Conservation (phyloP, 2,888 invertebrate species). For the Euclidia mi region DNA sequence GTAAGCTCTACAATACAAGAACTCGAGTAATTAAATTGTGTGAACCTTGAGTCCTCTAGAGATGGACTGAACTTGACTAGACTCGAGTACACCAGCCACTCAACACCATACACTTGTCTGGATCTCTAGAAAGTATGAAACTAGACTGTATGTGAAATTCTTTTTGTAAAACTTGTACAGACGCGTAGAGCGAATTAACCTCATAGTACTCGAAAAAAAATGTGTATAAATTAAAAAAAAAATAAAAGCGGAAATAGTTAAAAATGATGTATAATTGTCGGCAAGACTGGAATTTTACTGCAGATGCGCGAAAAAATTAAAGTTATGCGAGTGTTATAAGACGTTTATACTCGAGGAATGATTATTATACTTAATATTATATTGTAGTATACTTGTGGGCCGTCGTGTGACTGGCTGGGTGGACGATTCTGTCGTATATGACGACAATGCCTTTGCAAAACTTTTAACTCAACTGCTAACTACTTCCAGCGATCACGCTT, state of each 20-base stretch:
- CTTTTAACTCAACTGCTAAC: too few species aligned
- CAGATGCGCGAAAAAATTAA: conserved; percentile 10
- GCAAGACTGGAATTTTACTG: conserved; percentile 28
- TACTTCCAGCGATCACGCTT: too few species aligned
- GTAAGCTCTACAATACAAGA: not conserved
- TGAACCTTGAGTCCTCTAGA: too few species aligned
- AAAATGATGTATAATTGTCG: conserved; percentile 24
- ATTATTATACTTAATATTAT: conserved; percentile 18
- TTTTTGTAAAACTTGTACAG: conserved; percentile 52
- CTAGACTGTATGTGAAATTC: conserved; percentile 28
- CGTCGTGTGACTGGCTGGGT: conserved; percentile 11
- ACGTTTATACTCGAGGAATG: conserved; percentile 12
- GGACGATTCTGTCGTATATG: conserved; percentile 20
- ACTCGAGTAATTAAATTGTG: too few species aligned
- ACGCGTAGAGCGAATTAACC: conserved; percentile 15
- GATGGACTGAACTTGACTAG: not conserved
- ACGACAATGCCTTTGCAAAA: too few species aligned
- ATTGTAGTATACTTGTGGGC: conserved; percentile 21
- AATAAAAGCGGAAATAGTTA: conserved; percentile 11
- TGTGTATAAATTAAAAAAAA: conserved; percentile 21
- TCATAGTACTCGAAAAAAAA: conserved; percentile 9
- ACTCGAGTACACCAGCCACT: conserved; percentile 19
- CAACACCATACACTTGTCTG: conserved; percentile 27
- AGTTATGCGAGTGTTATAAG: conserved; percentile 15
- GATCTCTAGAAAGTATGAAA: conserved; percentile 47